phyloP scores from a whole-genome alignment of 2,888 invertebrate species.

The Eustalomyia histrio region DNA sequence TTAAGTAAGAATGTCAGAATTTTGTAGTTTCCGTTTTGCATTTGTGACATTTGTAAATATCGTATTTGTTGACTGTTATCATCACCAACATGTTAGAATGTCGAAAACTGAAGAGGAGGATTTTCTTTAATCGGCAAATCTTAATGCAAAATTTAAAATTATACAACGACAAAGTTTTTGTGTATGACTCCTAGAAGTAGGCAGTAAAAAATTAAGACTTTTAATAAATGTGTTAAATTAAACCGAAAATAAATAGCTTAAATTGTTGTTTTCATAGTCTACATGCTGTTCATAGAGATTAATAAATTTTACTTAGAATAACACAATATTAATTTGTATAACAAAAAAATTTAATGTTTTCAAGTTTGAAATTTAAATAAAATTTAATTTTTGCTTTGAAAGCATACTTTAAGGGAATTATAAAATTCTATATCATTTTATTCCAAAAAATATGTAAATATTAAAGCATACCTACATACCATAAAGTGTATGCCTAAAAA shows the following conservation, averaged over 20 bases:
- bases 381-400: too few relatives aligned
- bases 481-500: not conserved
- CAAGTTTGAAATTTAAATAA: too few relatives aligned
- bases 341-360: too few relatives aligned
- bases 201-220: not conserved
- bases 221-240: too few relatives aligned
- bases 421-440: too few relatives aligned
- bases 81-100: not conserved
- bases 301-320: too few relatives aligned
- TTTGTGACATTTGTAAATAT: not conserved
- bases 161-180: too few relatives aligned
- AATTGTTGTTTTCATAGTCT: too few relatives aligned
- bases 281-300: too few relatives aligned
- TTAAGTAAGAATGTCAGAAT: not conserved
- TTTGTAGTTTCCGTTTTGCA: not conserved
- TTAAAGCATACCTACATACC: not conserved
- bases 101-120: not conserved
- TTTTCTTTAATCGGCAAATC: not conserved
- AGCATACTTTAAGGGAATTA: too few relatives aligned
- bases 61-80: conserved; percentile 6
- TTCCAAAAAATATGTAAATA: not conserved
- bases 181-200: not conserved
- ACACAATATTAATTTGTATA: too few relatives aligned
- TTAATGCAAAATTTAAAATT: not conserved
- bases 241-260: too few relatives aligned